Conservation (phyloP, 2,888 invertebrate genomes). For the Sarcophaga subvicina region DNA sequence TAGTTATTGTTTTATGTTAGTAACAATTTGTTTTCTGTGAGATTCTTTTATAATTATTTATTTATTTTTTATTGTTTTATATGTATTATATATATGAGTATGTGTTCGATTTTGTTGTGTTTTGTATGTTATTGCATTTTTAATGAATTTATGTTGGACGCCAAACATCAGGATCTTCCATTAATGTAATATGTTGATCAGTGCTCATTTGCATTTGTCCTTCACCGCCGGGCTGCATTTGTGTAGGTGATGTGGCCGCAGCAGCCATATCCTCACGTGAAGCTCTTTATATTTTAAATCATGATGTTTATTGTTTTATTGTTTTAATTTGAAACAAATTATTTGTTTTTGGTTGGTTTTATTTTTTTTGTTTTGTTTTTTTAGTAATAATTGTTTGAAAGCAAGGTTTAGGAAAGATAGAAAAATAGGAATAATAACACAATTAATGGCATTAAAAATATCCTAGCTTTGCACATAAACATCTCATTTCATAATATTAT, state of each 20-base stretch:
- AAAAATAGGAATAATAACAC: slow-evolving; percentile 74
- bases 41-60: slow-evolving; percentile 38
- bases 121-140: slow-evolving; percentile 32
- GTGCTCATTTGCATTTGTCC: slow-evolving; percentile 81
- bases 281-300: slow-evolving; percentile 84
- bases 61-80: background rate
- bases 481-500: slow-evolving; percentile 40
- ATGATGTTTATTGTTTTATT: slow-evolving; percentile 43
- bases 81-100: slow-evolving; percentile 28
- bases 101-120: slow-evolving; percentile 11
- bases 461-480: slow-evolving; percentile 57
- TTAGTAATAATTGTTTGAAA: slow-evolving; percentile 52
- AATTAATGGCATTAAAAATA: slow-evolving; percentile 66
- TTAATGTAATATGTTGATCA: slow-evolving; percentile 89
- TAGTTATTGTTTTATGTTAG: slow-evolving; percentile 65
- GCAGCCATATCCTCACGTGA: slow-evolving; percentile 93
- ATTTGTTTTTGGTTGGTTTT: slow-evolving; percentile 28
- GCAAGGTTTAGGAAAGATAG: slow-evolving; percentile 63
- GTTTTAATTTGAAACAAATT: slow-evolving; percentile 19
- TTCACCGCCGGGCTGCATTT: slow-evolving; percentile 84
- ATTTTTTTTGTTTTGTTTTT: slow-evolving; percentile 43
- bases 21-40: slow-evolving; percentile 58
- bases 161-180: slow-evolving; percentile 97
- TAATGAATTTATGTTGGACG: slow-evolving; percentile 90
- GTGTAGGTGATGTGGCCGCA: slow-evolving; percentile 87